These are phyloP conservation scores for Halcyon badia DNA, from an alignment of 2,797 vertebrate genomes.

Conservation along the genomic window DNA sequence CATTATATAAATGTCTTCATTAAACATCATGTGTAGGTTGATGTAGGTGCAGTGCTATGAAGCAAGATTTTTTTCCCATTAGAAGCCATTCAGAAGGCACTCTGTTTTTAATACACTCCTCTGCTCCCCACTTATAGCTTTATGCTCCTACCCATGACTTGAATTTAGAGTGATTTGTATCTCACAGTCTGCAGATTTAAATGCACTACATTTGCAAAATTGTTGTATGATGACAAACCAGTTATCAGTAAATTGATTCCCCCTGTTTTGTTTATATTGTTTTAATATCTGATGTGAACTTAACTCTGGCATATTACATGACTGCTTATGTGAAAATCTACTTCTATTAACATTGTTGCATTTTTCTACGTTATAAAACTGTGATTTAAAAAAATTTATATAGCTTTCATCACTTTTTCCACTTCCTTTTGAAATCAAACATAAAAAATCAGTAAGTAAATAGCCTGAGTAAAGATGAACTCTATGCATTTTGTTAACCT, in stretches of 20 bases:
- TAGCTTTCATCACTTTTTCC: not conserved
- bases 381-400: not conserved
- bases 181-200: constrained; percentile 17
- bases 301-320: constrained; percentile 1
- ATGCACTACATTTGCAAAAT: not conserved
- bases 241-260: not conserved
- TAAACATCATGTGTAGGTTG: not conserved
- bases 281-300: constrained; percentile 4
- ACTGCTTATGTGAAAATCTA: constrained; percentile 20
- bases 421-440: constrained; percentile 11
- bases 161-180: constrained; percentile 9
- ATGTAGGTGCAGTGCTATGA: not conserved
- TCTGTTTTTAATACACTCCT: not conserved
- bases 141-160: constrained; percentile 11
- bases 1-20: not conserved
- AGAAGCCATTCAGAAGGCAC: not conserved
- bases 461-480: not conserved
- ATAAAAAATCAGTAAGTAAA: not conserved
- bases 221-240: constrained; percentile 38
- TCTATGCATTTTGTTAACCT: not conserved
- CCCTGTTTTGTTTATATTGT: not conserved
- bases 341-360: not conserved
- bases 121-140: not conserved
- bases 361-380: not conserved
- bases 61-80: not conserved